Evolutionary conservation across 2,113 vertebrate species (phyloP).

Genomic region (Paracanthobrama guichenoti): DNA sequence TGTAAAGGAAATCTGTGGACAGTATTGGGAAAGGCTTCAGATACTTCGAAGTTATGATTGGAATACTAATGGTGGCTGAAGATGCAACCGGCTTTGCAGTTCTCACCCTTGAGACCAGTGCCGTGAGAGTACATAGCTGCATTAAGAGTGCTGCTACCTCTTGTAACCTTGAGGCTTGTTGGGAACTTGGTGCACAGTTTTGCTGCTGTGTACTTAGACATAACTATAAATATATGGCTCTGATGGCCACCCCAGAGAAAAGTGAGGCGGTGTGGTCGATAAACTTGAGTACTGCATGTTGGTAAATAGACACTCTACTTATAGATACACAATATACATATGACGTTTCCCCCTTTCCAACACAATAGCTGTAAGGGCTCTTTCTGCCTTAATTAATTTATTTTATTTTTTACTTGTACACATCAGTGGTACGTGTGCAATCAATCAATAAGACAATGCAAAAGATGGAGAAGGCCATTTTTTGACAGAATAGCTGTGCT

Average conservation of each 20-base stretch:
- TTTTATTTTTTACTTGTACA: not conserved
- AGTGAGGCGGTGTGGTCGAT: not conserved
- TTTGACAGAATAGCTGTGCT: not conserved
- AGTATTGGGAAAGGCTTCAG: slow-evolving; percentile 8
- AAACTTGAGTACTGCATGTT: not conserved
- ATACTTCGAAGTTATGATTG: not conserved
- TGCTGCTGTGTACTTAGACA: not conserved
- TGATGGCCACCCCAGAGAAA: slow-evolving; percentile 32
- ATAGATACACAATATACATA: not conserved
- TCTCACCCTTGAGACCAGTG: slow-evolving; percentile 45
- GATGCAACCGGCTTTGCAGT: slow-evolving; percentile 14
- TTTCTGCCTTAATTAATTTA: not conserved
- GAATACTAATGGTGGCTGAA: slow-evolving; percentile 45
- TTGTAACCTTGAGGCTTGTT: slow-evolving; percentile 8
- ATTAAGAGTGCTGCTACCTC: slow-evolving; percentile 8
- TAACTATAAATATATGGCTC: slow-evolving; percentile 12
- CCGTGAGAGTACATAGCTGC: slow-evolving; percentile 27
- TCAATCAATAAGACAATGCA: not conserved
- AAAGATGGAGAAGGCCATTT: not conserved
- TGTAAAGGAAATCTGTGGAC: not conserved
- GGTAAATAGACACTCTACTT: not conserved
- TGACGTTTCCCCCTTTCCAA: not conserved
- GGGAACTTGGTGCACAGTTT: not conserved
- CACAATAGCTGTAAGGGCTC: not conserved
- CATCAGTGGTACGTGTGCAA: not conserved